These are phyloP conservation scores for Megaceryle alcyon DNA, from an alignment of 2,797 vertebrate species.

Conservation along the genomic window DNA sequence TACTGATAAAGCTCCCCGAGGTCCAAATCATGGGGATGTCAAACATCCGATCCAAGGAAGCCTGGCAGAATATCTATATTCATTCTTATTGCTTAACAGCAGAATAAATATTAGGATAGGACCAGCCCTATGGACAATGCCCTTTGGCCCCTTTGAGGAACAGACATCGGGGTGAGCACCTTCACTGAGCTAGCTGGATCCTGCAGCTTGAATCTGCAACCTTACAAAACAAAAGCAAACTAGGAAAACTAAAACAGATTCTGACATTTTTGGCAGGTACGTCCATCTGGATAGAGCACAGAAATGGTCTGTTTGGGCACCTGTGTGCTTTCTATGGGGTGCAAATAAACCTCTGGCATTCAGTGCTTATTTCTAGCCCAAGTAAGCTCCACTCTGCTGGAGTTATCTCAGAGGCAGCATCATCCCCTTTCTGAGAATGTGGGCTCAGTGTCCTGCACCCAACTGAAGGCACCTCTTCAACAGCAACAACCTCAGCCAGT, in stretches of 20 bases:
- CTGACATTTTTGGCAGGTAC: not conserved
- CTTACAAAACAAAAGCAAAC: not conserved
- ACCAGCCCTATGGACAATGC: not conserved
- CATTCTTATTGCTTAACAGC: not conserved
- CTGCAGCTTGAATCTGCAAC: not conserved
- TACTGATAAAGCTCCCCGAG: not conserved
- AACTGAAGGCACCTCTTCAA: not conserved
- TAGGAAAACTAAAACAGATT: not conserved
- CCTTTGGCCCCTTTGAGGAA: not conserved
- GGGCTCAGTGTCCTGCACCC: not conserved
- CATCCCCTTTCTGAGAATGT: not conserved
- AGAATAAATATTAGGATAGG: slow-evolving; percentile 10
- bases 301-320: not conserved
- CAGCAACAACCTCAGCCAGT: not conserved
- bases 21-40: not conserved
- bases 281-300: not conserved
- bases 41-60: not conserved
- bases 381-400: not conserved
- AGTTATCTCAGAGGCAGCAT: not conserved
- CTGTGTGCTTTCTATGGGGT: not conserved
- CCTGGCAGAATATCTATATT: not conserved
- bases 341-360: not conserved
- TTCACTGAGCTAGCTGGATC: not conserved
- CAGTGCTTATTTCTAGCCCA: not conserved
- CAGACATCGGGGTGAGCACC: not conserved